A percentile compares a stretch with the other conserved stretches of the same genome.
Evolutionary conservation across 2,888 invertebrate genomes (phyloP).

Genomic region (Euclidia mi): DNA sequence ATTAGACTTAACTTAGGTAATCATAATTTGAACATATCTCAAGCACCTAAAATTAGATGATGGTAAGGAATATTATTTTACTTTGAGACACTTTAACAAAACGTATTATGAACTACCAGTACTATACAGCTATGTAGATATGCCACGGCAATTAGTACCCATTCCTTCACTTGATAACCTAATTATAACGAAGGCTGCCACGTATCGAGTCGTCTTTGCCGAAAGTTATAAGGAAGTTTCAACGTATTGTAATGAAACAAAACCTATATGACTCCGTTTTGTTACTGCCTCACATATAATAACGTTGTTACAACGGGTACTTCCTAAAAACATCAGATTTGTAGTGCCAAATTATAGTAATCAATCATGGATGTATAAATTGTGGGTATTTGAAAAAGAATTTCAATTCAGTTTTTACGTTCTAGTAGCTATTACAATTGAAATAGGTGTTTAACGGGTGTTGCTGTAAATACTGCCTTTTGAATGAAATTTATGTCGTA

Average conservation of each 20-base stretch:
- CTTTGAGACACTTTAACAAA: too few species aligned
- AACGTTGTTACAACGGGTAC: conserved; percentile 2
- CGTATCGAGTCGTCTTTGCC: conserved; percentile 4
- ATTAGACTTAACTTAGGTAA: too few species aligned
- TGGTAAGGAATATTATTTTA: too few species aligned
- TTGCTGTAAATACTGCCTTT: too few species aligned
- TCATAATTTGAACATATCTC: too few species aligned
- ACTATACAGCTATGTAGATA: too few species aligned
- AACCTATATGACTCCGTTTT: conserved; percentile 25
- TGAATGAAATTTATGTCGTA: too few species aligned
- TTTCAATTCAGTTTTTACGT: conserved; percentile 6
- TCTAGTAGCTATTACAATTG: neutral
- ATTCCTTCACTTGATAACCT: too few species aligned
- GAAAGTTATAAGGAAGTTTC: conserved; percentile 24
- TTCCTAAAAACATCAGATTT: conserved; percentile 14
- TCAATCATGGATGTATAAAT: conserved; percentile 6
- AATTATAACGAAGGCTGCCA: conserved; percentile 7
- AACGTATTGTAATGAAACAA: conserved; percentile 36
- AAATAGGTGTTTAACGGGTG: neutral
- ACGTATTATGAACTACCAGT: too few species aligned
- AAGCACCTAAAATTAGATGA: too few species aligned
- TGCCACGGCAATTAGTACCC: too few species aligned
- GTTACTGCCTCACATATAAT: conserved; percentile 1
- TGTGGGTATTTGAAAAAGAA: conserved; percentile 7
- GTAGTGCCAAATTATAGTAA: conserved; percentile 10